These are phyloP conservation scores for Campoletis raptor DNA, from an alignment of 2,888 invertebrate species.

Conservation along the genomic window DNA sequence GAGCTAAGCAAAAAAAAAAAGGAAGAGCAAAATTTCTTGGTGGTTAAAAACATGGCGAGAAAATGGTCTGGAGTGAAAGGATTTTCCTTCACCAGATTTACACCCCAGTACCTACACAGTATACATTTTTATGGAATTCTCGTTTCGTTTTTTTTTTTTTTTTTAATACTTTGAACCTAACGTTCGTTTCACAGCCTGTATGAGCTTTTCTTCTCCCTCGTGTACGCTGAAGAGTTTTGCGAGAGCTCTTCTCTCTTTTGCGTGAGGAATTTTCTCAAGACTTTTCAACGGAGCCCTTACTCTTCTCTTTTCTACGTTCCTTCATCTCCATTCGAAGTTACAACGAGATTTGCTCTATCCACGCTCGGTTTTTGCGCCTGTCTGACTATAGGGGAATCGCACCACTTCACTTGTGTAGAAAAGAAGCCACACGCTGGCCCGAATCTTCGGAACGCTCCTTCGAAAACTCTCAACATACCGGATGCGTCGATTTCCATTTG, in stretches of 20 bases:
- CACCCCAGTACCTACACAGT: not conserved
- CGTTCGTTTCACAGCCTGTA: slow-evolving; percentile 24
- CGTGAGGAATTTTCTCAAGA: slow-evolving; percentile 62
- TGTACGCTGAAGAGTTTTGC: slow-evolving; percentile 27
- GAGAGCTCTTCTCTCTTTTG: slow-evolving; percentile 43
- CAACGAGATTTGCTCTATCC: slow-evolving; percentile 64
- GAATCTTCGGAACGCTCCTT: slow-evolving; percentile 55
- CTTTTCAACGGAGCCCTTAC: slow-evolving; percentile 35
- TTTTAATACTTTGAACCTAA: not conserved
- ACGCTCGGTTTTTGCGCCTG: slow-evolving; percentile 15
- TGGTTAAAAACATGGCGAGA: not conserved
- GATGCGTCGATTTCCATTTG: slow-evolving; percentile 76
- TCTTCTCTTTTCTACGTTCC: slow-evolving; percentile 18
- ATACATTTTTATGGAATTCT: not conserved
- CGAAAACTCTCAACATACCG: slow-evolving; percentile 62
- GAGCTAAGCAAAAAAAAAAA: not conserved
- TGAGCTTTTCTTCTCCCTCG: slow-evolving; percentile 19
- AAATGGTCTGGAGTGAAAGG: not conserved
- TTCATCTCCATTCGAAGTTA: slow-evolving; percentile 51
- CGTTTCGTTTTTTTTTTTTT: not conserved
- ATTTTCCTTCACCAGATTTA: not conserved
- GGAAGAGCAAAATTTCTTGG: not conserved
- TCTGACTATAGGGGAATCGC: slow-evolving; percentile 33
- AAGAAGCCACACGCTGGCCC: slow-evolving; percentile 56
- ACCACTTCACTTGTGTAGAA: slow-evolving; percentile 45